A percentile compares a stretch with the other conserved stretches of the same genome.
Evolutionary conservation across 2,797 vertebrate species (phyloP).

Genomic region (Crocodylus rhombifer): DNA sequence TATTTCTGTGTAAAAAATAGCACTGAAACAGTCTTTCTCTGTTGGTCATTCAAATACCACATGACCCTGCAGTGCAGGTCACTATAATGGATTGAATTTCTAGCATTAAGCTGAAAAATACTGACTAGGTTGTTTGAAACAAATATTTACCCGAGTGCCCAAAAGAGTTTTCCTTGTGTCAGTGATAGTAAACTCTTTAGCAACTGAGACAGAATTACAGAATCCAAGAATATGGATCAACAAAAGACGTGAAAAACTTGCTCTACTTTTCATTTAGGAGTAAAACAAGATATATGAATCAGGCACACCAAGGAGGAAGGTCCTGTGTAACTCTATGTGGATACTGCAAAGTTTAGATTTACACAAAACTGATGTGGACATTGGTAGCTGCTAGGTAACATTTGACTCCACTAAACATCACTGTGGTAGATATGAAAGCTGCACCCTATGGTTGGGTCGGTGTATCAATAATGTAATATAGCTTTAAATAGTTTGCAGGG

Average conservation of each 20-base stretch:
- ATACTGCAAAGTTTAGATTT: background rate
- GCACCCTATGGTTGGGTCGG: no score
- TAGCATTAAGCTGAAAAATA: background rate
- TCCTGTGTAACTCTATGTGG: background rate
- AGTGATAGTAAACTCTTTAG: background rate
- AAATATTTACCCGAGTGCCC: background rate
- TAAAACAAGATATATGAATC: background rate
- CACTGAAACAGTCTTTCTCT: background rate
- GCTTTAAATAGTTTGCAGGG: no score
- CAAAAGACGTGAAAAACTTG: background rate
- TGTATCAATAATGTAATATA: background rate
- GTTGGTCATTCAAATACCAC: background rate
- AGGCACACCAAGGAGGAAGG: background rate
- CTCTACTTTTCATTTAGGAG: background rate
- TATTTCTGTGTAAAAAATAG: background rate
- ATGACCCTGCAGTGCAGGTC: rapidly evolving
- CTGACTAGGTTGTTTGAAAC: background rate
- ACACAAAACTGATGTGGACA: background rate
- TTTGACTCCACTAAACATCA: no score
- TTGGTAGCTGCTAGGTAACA: no score
- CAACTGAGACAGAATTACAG: background rate
- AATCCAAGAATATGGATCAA: background rate
- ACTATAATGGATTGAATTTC: background rate
- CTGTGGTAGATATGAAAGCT: no score
- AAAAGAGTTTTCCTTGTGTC: background rate